Evolutionary conservation across 2,113 vertebrate genomes (phyloP).

Genomic region (Aphelocoma coerulescens): DNA sequence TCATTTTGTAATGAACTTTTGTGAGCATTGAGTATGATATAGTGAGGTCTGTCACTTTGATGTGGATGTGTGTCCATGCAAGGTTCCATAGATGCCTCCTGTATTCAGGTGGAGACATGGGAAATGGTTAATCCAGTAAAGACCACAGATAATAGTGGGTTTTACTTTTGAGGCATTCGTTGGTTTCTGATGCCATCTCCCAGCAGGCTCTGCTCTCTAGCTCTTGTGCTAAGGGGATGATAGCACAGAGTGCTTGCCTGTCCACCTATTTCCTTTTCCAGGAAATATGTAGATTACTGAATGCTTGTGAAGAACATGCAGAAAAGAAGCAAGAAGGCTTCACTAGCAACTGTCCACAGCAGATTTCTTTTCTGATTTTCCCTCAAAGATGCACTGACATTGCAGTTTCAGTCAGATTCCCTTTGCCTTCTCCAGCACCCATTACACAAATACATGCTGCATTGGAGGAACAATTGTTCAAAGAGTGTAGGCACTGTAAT

Average conservation of each 20-base stretch:
- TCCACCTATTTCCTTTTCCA: background rate
- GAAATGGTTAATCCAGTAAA: background rate
- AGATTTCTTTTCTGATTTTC: background rate
- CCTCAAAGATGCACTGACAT: background rate
- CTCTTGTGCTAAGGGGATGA: background rate
- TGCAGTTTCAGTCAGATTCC: background rate
- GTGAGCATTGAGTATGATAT: background rate
- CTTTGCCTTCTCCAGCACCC: background rate
- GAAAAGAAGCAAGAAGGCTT: background rate
- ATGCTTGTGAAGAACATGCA: background rate
- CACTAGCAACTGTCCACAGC: background rate
- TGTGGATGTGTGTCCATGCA: background rate
- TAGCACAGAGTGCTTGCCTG: background rate
- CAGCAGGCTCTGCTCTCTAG: background rate
- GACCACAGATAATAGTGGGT: background rate
- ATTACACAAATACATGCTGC: background rate
- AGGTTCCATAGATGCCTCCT: background rate
- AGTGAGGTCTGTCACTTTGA: background rate
- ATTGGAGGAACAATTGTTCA: background rate
- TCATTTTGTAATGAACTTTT: background rate
- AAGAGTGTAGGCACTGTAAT: background rate
- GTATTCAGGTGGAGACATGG: background rate
- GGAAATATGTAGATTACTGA: background rate
- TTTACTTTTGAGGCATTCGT: background rate
- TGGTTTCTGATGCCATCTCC: background rate